Base-by-base conservation (phyloP, 2,888 invertebrate genomes). In the Micoletzkya japonica region DNA sequence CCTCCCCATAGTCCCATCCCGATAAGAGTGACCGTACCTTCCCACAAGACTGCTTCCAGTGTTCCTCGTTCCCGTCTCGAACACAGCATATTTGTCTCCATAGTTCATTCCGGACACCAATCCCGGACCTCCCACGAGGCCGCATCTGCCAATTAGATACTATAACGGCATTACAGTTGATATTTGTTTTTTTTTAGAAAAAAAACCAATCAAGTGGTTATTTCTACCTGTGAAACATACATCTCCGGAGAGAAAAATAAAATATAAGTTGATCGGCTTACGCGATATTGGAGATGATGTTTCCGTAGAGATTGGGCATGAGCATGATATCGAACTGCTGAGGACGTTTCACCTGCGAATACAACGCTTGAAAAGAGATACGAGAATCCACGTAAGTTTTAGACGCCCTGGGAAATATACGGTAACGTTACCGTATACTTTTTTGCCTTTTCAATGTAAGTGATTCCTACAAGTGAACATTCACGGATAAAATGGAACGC, bases 261-360 rank as follows among this genome's bases (percentile, higher is more conserved):
- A n/a, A 52, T 14, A 52, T 6, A 36, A 59, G 26, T 4, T n/a
- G 14, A 17, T 34, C 6, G 28, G 49, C 63, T 14, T 34, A 66
- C 66, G 83, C 83, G 58, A 83, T 83, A 70, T 83, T 83, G 17
- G 84, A 84, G 66, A 96, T 92, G 81, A 97, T 95, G 39, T 95
- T 92, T 0, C 97, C 97, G 87, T 98, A 98, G 77, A 98, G 89
- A 87, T 98, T 98, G 0, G 97, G 95, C 91, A 95, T 94, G 71
- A 95, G 89, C 91, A 98, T 92, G 59, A 98, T 94, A 88, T 97
- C 97, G 88, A 97, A 97, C 87, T 97, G 94, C 86, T 93, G 92
- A 0, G 94, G 94, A 54, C 86, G 85, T 1, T 88, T 86, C 30
- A 89, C 88, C 85, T 76, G 34, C n/a, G 73, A 56, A 30, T 58